Conservation (phyloP, 1,140 invertebrate genomes). For the Alviniconcha marisindica region DNA sequence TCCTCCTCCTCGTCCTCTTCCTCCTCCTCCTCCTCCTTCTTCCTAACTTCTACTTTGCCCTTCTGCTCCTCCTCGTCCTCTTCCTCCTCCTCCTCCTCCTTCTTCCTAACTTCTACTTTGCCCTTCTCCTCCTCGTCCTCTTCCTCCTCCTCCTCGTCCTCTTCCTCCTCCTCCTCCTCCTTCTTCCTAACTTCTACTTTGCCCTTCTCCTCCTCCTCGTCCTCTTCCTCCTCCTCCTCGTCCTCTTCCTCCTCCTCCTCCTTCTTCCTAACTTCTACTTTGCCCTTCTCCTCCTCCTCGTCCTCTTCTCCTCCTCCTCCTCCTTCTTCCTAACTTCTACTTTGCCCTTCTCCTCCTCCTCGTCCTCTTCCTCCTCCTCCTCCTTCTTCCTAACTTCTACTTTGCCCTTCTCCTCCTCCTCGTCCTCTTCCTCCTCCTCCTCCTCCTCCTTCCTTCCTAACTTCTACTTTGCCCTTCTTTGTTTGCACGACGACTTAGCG, state of each 20-base stretch:
- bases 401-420: not conserved
- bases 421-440: not conserved
- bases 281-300: too few relatives aligned
- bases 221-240: not conserved
- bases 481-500: not conserved
- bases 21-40: not conserved
- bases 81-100: not conserved
- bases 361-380: too few relatives aligned
- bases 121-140: not conserved
- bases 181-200: not conserved
- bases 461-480: not conserved
- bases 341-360: too few relatives aligned
- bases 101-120: not conserved
- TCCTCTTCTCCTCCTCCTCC: not conserved
- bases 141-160: not conserved
- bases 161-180: not conserved
- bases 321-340: not conserved
- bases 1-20: not conserved
- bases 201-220: not conserved
- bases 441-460: not conserved
- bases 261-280: too few relatives aligned
- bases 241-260: not conserved
- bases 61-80: not conserved
- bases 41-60: not conserved
- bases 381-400: too few relatives aligned